phyloP scores from a whole-genome alignment of 2,797 vertebrate species.

The Carduelis carduelis region DNA sequence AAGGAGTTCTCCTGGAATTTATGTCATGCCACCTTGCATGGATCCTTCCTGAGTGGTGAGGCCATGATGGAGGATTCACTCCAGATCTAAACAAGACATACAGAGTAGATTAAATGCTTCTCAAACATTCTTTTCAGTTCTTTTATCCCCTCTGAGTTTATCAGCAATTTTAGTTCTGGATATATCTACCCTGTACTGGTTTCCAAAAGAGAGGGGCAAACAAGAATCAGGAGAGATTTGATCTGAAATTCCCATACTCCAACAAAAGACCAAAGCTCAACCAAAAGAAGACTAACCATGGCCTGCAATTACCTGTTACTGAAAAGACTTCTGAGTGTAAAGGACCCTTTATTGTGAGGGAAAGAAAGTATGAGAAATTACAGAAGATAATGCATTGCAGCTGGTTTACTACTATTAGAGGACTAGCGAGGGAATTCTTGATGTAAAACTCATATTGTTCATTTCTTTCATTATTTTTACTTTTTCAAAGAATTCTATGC shows the following conservation, averaged over 20 bases:
- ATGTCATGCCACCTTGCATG: accelerated
- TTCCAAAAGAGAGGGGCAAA: background rate
- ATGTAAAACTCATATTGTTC: background rate
- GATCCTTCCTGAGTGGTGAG: background rate
- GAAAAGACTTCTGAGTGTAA: background rate
- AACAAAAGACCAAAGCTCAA: background rate
- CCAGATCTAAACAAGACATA: background rate
- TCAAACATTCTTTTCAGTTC: background rate
- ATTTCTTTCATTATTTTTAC: background rate
- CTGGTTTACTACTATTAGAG: background rate
- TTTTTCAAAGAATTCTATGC: slow-evolving; percentile 7
- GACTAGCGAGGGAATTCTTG: background rate
- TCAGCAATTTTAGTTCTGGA: background rate
- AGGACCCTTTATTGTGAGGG: background rate
- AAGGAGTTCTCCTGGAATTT: background rate
- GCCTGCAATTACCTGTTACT: background rate
- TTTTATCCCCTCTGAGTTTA: background rate
- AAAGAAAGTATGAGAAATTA: background rate
- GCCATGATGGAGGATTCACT: background rate
- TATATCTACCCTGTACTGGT: background rate
- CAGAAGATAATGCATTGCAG: background rate
- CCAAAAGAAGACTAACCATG: background rate
- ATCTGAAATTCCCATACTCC: background rate
- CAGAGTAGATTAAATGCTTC: background rate
- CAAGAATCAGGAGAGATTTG: background rate